Conservation (phyloP, 2,113 vertebrate species). For the Anoura caudifer region DNA sequence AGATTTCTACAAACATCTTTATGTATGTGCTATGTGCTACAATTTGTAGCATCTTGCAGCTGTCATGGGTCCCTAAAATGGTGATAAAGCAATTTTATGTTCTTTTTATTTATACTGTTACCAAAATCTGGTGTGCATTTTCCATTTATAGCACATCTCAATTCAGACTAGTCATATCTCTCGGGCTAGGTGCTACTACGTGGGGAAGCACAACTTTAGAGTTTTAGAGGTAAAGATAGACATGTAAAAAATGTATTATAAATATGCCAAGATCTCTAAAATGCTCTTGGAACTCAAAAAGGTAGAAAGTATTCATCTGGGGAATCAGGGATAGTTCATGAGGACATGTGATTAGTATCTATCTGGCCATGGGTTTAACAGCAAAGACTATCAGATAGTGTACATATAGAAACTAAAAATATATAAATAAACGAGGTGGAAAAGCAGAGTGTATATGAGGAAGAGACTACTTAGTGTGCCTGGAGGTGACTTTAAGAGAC, state of each 20-base stretch:
- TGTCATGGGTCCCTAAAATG: not conserved
- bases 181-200: not conserved
- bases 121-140: not conserved
- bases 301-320: not conserved
- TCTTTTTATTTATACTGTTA: not conserved
- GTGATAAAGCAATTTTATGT: not conserved
- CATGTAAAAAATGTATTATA: not conserved
- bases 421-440: not conserved
- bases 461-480: not conserved
- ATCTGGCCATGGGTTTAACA: not conserved
- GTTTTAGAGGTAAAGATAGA: not conserved
- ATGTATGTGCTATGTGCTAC: not conserved
- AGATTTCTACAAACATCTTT: not conserved
- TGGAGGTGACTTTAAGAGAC: not conserved
- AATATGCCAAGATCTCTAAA: not conserved
- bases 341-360: not conserved
- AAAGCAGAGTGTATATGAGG: not conserved
- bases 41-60: not conserved
- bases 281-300: not conserved
- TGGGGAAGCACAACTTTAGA: not conserved
- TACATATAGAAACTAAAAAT: not conserved
- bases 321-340: not conserved
- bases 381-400: not conserved
- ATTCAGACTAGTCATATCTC: not conserved
- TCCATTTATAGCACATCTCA: not conserved